These are phyloP conservation scores for Zele albiditarsus DNA, from an alignment of 2,888 invertebrate genomes.

Conservation along the genomic window DNA sequence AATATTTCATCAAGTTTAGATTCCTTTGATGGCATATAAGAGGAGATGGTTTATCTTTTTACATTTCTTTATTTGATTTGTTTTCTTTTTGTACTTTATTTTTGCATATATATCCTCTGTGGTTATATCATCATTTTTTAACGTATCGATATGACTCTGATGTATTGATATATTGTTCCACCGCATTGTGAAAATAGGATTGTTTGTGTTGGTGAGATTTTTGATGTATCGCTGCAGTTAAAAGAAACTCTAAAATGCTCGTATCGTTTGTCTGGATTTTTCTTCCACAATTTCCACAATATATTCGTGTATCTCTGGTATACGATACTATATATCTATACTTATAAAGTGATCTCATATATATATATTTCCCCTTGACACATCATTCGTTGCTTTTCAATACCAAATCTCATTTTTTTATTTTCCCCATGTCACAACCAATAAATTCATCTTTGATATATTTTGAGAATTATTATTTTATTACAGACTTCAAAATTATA, in stretches of 20 bases:
- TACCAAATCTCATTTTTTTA: neutral
- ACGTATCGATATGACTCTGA: too few relatives aligned
- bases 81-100: too few relatives aligned
- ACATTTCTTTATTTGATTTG: neutral
- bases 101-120: too few relatives aligned
- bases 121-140: too few relatives aligned
- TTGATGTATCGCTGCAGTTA: neutral
- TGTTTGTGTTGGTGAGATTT: neutral
- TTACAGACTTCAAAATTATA: neutral
- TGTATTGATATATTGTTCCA: neutral
- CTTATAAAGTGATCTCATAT: neutral
- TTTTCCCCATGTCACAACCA: neutral
- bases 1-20: neutral
- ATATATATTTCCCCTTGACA: too few relatives aligned
- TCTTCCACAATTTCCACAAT: neutral
- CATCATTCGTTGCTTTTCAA: neutral
- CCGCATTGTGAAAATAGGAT: neutral
- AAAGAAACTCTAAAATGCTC: neutral
- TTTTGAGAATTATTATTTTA: neutral
- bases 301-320: conserved; percentile 15
- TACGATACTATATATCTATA: conserved; percentile 17
- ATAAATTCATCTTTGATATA: neutral
- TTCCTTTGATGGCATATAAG: neutral
- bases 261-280: conserved; percentile 8
- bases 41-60: neutral